Conservation (phyloP, 2,888 invertebrate genomes). For the Gymnoscelis rufifasciata region DNA sequence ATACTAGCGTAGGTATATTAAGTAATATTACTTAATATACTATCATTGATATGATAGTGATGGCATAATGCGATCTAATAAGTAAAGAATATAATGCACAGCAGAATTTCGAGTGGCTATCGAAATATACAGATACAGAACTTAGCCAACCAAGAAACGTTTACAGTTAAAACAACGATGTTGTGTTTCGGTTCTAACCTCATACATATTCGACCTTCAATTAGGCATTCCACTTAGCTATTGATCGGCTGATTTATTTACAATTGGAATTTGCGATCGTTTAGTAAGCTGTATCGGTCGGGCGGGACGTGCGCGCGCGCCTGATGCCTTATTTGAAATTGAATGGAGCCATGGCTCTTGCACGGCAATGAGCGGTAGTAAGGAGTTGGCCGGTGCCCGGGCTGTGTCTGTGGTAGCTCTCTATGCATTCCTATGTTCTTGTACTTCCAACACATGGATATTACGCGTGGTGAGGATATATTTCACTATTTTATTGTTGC, state of each 20-base stretch:
- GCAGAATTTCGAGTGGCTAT: neutral
- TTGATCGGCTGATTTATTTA: conserved; percentile 19
- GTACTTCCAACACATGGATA: conserved; percentile 21
- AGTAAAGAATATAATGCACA: too few species aligned
- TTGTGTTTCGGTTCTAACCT: neutral
- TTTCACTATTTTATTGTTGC: neutral
- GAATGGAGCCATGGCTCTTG: conserved; percentile 70
- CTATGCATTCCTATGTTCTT: conserved; percentile 6
- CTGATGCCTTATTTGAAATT: conserved; percentile 73
- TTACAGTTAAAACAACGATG: too few species aligned
- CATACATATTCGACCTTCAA: conserved; percentile 7
- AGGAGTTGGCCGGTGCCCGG: conserved; percentile 40
- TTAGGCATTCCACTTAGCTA: conserved; percentile 12
- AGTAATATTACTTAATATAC: too few species aligned
- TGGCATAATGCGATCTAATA: too few species aligned
- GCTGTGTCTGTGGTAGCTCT: conserved; percentile 28
- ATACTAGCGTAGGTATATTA: too few species aligned
- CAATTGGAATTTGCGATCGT: conserved; percentile 28
- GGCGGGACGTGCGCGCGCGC: conserved; percentile 60
- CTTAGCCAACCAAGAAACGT: neutral
- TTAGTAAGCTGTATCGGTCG: conserved; percentile 45
- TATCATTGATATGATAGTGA: too few species aligned
- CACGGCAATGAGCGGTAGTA: conserved; percentile 67
- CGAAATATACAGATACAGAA: neutral
- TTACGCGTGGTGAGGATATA: conserved; percentile 11